Conservation (phyloP, 2,113 vertebrate species). For the Oncorhynchus tshawytscha region DNA sequence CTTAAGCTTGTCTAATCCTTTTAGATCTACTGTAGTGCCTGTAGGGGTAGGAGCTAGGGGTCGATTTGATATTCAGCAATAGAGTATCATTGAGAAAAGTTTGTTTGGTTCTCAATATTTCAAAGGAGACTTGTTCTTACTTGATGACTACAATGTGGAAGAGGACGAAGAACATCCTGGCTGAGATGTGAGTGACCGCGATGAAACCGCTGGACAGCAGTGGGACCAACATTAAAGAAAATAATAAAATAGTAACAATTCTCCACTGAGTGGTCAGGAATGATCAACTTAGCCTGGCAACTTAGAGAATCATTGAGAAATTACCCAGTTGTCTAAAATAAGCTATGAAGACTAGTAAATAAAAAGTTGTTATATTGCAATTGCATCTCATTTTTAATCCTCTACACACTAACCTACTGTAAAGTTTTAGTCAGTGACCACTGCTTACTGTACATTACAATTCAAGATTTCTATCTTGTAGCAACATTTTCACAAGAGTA, state of each 20-base stretch:
- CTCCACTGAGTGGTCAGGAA: neutral
- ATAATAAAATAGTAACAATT: neutral
- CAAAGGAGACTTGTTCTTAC: constrained; percentile 69
- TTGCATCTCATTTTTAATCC: too few relatives aligned
- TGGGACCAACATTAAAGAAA: constrained; percentile 73
- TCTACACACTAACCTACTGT: too few relatives aligned
- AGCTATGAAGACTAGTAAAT: neutral
- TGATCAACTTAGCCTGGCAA: neutral
- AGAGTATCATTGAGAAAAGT: neutral
- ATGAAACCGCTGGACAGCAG: constrained; percentile 85
- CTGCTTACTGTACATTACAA: too few relatives aligned
- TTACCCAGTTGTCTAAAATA: neutral
- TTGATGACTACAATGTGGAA: constrained; percentile 91
- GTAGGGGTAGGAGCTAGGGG: neutral
- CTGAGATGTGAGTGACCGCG: constrained; percentile 75
- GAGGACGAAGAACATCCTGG: constrained; percentile 85
- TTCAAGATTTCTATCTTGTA: too few relatives aligned
- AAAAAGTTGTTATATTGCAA: neutral
- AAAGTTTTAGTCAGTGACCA: too few relatives aligned
- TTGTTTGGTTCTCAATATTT: neutral
- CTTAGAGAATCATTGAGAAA: too few relatives aligned
- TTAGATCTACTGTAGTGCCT: too few relatives aligned
- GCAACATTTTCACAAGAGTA: too few relatives aligned
- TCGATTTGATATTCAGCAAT: too few relatives aligned
- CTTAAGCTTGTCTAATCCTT: too few relatives aligned